phyloP scores from a whole-genome alignment of 2,797 vertebrate species.

The Eutrigla gurnardus region DNA sequence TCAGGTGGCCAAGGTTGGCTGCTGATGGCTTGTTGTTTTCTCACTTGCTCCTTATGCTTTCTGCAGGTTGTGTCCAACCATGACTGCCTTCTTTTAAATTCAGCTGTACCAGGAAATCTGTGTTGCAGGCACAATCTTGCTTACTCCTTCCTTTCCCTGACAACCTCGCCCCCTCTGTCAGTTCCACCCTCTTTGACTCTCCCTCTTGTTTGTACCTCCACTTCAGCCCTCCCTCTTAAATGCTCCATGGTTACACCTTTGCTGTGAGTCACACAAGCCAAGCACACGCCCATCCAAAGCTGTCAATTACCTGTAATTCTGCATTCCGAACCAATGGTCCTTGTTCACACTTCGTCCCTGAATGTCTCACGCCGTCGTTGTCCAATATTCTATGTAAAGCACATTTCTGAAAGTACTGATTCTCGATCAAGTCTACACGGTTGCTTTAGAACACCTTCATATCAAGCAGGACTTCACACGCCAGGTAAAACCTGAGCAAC shows the following conservation, averaged over 20 bases:
- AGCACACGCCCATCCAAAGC: constrained; percentile 69
- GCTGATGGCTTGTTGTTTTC: constrained; percentile 55
- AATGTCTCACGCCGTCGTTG: constrained; percentile 34
- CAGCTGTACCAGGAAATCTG: constrained; percentile 51
- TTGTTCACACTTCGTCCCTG: constrained; percentile 7
- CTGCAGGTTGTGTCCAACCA: constrained; percentile 63
- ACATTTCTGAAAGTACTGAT: constrained; percentile 16
- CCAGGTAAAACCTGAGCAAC: constrained; percentile 8
- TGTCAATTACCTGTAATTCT: constrained; percentile 77
- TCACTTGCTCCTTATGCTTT: constrained; percentile 53
- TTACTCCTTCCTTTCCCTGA: constrained; percentile 73
- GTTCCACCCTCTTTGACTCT: constrained; percentile 73
- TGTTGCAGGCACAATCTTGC: constrained; percentile 78
- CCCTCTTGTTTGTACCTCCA: constrained; percentile 65
- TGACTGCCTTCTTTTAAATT: constrained; percentile 55
- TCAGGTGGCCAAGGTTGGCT: constrained; percentile 53
- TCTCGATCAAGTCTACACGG: neutral
- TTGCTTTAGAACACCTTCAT: constrained; percentile 19
- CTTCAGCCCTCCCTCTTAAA: constrained; percentile 63
- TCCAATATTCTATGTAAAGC: constrained; percentile 11
- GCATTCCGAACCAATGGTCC: constrained; percentile 76
- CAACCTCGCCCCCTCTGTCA: constrained; percentile 72
- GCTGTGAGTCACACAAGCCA: constrained; percentile 66
- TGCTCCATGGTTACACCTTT: constrained; percentile 73
- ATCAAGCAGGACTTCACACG: constrained; percentile 18